Evolutionary conservation across 2,888 invertebrate genomes (phyloP).

Genomic region (Parnassius apollo): DNA sequence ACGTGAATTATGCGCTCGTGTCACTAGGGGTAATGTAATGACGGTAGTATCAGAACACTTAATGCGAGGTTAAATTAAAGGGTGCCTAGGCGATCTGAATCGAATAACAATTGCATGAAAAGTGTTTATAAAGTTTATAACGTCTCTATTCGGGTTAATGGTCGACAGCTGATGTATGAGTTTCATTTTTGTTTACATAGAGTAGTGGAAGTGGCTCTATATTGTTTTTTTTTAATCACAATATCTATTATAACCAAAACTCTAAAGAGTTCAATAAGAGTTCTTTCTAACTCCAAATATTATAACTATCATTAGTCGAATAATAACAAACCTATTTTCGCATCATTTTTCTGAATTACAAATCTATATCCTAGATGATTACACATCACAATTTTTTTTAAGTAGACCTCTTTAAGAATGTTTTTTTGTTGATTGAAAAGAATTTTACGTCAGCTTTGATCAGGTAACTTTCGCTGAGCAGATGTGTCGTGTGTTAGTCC

Average conservation of each 20-base stretch:
- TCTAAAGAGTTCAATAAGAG: too few relatives aligned
- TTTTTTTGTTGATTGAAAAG: too few relatives aligned
- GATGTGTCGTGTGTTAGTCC: too few relatives aligned
- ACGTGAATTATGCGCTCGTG: constrained; percentile 72
- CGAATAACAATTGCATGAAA: constrained; percentile 27
- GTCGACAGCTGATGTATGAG: constrained; percentile 19
- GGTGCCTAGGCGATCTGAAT: constrained; percentile 32
- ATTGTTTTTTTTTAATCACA: constrained; percentile 16
- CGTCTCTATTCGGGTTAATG: constrained; percentile 27
- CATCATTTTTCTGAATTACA: too few relatives aligned
- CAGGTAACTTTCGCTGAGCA: too few relatives aligned
- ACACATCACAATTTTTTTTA: too few relatives aligned
- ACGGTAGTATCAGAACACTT: constrained; percentile 58
- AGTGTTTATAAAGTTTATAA: constrained; percentile 27
- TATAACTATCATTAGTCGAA: too few relatives aligned
- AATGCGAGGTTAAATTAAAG: constrained; percentile 61
- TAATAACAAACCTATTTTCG: too few relatives aligned
- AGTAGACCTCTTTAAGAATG: too few relatives aligned
- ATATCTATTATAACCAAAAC: background rate
- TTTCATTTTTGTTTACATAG: constrained; percentile 17
- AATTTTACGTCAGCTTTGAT: too few relatives aligned
- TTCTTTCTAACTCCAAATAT: too few relatives aligned
- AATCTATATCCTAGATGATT: too few relatives aligned
- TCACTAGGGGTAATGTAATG: constrained; percentile 70
- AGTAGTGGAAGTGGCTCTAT: constrained; percentile 5